Evolutionary conservation across 2,888 invertebrate genomes (phyloP).

Genomic region (Hermodice carunculata): DNA sequence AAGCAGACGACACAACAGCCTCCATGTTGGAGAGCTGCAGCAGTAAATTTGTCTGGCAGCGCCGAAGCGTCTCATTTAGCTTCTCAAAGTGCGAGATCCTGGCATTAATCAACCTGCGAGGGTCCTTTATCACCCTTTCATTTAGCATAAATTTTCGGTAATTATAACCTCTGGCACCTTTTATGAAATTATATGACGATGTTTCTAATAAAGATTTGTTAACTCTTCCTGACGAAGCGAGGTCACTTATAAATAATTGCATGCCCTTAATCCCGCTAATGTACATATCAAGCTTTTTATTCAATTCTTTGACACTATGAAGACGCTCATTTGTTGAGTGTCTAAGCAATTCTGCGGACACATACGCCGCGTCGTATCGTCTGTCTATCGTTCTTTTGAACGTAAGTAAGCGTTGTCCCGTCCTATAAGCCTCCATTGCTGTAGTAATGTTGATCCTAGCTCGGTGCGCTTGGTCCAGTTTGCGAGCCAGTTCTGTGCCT

Average conservation of each 20-base stretch:
- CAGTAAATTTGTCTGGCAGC: no score
- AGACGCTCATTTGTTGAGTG: neutral
- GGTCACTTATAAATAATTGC: neutral
- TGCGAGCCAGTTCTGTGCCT: no score
- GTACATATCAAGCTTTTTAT: no score
- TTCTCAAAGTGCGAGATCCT: conserved; percentile 3
- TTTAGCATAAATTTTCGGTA: conserved; percentile 12
- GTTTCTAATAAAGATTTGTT: neutral
- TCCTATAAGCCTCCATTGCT: conserved; percentile 9
- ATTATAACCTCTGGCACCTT: conserved; percentile 6
- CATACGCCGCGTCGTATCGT: conserved; percentile 21
- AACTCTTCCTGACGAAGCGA: neutral
- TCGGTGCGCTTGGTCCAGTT: neutral
- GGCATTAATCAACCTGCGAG: neutral
- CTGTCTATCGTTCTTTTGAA: conserved; percentile 4
- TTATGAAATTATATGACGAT: neutral
- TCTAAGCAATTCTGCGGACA: conserved; percentile 1
- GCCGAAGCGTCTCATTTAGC: neutral
- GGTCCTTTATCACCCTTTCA: neutral
- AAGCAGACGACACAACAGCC: no score
- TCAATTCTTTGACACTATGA: no score
- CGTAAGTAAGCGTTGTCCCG: conserved; percentile 11
- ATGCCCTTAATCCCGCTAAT: neutral
- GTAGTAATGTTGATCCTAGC: conserved; percentile 12
- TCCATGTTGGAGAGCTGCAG: no score